A percentile compares a stretch with the other conserved stretches of the same genome.
These are phyloP conservation scores for Pseudococcus viburni DNA, from an alignment of 2,888 invertebrate species.

Conservation along the genomic window DNA sequence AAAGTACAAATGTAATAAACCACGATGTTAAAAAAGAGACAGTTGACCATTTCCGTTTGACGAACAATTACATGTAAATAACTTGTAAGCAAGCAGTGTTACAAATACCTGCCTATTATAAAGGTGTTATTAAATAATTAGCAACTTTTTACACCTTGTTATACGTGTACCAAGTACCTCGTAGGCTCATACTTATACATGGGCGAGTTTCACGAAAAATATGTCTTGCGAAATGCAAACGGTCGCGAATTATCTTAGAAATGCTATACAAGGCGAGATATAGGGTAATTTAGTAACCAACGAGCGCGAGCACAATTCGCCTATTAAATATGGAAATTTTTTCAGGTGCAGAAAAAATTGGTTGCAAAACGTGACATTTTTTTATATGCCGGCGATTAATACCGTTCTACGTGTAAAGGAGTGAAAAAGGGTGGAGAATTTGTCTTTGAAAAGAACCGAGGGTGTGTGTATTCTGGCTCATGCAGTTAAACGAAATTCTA, in stretches of 20 bases:
- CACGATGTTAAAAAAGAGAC: background rate
- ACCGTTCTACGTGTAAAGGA: background rate
- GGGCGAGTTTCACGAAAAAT: slow-evolving; percentile 9
- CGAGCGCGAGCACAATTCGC: background rate
- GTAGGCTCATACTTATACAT: background rate
- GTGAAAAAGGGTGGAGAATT: background rate
- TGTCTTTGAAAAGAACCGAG: background rate
- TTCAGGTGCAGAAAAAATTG: background rate
- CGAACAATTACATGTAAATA: slow-evolving; percentile 14
- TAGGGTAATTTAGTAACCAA: background rate
- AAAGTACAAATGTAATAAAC: slow-evolving; percentile 10
- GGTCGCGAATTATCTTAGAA: background rate
- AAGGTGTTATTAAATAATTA: slow-evolving; percentile 33
- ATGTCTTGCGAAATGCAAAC: slow-evolving; percentile 5
- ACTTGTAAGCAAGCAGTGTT: background rate
- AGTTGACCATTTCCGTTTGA: slow-evolving; percentile 20
- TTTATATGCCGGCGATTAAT: background rate
- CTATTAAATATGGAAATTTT: slow-evolving; percentile 12
- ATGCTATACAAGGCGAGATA: background rate
- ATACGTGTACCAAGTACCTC: background rate
- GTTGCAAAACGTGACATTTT: slow-evolving; percentile 29
- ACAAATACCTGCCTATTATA: background rate
- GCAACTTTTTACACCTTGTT: slow-evolving; percentile 32
- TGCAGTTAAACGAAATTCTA: slow-evolving; percentile 32
- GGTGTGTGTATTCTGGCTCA: background rate